These are phyloP conservation scores for Picathartes gymnocephalus DNA, from an alignment of 2,113 vertebrate species.

Conservation along the genomic window DNA sequence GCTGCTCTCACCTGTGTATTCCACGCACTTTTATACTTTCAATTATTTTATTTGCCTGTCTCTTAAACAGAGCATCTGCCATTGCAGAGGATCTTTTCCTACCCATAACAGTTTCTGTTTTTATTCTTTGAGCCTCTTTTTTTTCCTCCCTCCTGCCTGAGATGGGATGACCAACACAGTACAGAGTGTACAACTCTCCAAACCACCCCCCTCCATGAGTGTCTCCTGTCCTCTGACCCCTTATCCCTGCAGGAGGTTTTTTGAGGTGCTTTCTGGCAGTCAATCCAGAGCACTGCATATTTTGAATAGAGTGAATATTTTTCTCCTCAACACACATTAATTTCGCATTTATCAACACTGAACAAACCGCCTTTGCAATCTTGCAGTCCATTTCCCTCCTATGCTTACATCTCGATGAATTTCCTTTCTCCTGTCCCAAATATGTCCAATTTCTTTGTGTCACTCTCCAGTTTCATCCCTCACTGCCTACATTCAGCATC, in stretches of 20 bases:
- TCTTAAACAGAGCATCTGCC: background rate
- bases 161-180: background rate
- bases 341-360: background rate
- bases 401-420: background rate
- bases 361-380: background rate
- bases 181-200: background rate
- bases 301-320: too few relatives aligned
- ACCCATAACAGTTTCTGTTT: background rate
- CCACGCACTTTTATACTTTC: background rate
- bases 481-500: background rate
- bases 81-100: background rate
- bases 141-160: background rate
- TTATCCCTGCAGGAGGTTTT: background rate
- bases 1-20: background rate
- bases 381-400: background rate
- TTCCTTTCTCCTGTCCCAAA: background rate
- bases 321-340: background rate
- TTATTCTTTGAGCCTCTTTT: background rate
- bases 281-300: background rate
- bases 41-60: background rate
- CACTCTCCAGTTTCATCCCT: background rate
- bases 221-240: background rate
- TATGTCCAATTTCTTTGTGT: background rate
- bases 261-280: background rate
- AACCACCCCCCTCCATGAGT: background rate